Base-by-base conservation (phyloP, 2,113 vertebrate genomes). In the Tichodroma muraria region DNA sequence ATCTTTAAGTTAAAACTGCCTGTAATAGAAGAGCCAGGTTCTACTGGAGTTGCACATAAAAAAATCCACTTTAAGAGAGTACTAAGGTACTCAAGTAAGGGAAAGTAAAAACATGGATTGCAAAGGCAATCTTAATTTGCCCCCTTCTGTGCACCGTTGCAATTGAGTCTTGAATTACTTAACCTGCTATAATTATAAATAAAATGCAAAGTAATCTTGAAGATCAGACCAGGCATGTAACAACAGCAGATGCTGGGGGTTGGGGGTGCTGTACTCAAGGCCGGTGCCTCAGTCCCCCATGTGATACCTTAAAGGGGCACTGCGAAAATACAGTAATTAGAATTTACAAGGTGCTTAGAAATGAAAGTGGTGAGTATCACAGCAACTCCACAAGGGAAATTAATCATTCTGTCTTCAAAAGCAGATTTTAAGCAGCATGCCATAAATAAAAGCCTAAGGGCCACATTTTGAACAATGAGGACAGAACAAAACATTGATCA, bases 401-500 rank as follows among this genome's bases (percentile, higher is more conserved):
- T 93, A 95, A 96, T 95, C 92, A 94, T 93, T 91, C 90, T 83
- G 94, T 94, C 95, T 95, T 96, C 94, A 94, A 94, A 96, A 96
- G 94, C 85, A 96, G 86, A 92, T 96, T 94, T 95, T 90, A 93
- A 94, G 90, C 83, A 80, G 92, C n/a, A 4, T 93, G 95, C 88
- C 83, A 95, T 95, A 96, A 95, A 95, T 92, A 95, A 96, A n/a
- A 96, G 95, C 95, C 96, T 96, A 88, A 96, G 94, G 95, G 95
- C 92, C 94, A 90, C 90, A n/a, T 95, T 93, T 92, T 93, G 92
- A 96, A 95, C 92, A 95, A 94, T 66, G 96, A 96, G 92, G 85
- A 92, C 85, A 84, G 96, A 96, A 96, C 94, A 89, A 96, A 96
- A 95, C 96, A 96, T 93, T 94, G 96, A 96, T 95, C 96, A 95